Conservation (phyloP, 2,797 vertebrate genomes). For the Arnoldichthys spilopterus region DNA sequence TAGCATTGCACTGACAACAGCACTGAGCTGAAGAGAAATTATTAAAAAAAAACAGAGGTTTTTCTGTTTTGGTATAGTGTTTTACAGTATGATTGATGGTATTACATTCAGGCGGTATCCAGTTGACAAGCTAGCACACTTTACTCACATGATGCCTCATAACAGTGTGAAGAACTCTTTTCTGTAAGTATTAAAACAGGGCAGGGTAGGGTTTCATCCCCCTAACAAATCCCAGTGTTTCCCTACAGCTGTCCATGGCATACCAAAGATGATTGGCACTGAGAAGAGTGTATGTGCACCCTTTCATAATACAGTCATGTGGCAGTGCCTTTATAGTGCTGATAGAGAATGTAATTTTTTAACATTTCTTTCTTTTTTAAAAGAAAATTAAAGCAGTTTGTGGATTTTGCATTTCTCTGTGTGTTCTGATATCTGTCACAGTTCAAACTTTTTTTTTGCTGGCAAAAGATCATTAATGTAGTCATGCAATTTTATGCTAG, state of each 20-base stretch:
- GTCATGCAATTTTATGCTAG: slow-evolving; percentile 75
- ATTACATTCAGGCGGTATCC: slow-evolving; percentile 25
- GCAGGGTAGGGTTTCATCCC: neutral
- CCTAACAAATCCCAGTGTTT: slow-evolving; percentile 39
- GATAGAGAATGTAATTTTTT: slow-evolving; percentile 80
- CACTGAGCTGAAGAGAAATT: slow-evolving; percentile 68
- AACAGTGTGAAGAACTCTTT: slow-evolving; percentile 33
- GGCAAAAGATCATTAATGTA: slow-evolving; percentile 84
- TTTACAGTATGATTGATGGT: slow-evolving; percentile 24
- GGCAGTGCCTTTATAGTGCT: slow-evolving; percentile 72
- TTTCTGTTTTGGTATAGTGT: slow-evolving; percentile 9
- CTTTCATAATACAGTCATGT: slow-evolving; percentile 70
- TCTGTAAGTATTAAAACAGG: slow-evolving; percentile 36
- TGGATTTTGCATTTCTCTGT: slow-evolving; percentile 70
- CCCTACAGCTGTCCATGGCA: slow-evolving; percentile 64
- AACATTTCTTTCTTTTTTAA: slow-evolving; percentile 54
- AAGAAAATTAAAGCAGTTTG: slow-evolving; percentile 70
- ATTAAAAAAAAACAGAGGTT: slow-evolving; percentile 12
- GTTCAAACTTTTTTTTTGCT: slow-evolving; percentile 80
- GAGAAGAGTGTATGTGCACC: slow-evolving; percentile 67
- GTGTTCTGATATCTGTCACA: slow-evolving; percentile 75
- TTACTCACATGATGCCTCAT: slow-evolving; percentile 32
- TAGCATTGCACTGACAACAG: slow-evolving; percentile 79
- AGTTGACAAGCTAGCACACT: slow-evolving; percentile 45
- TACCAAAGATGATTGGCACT: slow-evolving; percentile 81